A percentile compares a stretch with the other conserved stretches of the same genome.
These are phyloP conservation scores for Trachurus trachurus DNA, from an alignment of 2,797 vertebrate species.

Conservation along the genomic window DNA sequence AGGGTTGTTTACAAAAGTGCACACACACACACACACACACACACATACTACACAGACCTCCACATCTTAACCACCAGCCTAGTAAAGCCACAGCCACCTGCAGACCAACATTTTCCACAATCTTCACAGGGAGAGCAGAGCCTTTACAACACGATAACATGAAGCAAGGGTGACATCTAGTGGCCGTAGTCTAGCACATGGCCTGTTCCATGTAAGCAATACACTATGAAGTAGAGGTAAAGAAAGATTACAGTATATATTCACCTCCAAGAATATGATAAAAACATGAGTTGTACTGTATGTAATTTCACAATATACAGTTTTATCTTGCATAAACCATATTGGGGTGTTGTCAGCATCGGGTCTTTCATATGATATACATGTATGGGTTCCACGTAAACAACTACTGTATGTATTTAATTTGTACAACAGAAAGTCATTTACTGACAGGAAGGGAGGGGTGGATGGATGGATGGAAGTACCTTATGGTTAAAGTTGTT, in stretches of 20 bases:
- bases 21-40: constrained; percentile 29
- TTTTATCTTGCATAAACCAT: not conserved
- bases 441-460: too few species aligned
- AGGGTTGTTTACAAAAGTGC: constrained; percentile 60
- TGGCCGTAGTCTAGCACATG: constrained; percentile 31
- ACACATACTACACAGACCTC: constrained; percentile 26
- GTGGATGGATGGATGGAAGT: too few species aligned
- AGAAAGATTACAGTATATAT: not conserved
- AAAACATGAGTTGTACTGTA: not conserved
- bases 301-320: not conserved
- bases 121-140: not conserved
- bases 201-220: not conserved
- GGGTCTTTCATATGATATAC: too few species aligned
- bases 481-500: too few species aligned
- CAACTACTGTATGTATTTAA: too few species aligned
- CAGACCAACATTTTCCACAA: constrained; percentile 15
- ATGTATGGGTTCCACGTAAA: too few species aligned
- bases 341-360: too few species aligned
- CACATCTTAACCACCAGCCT: constrained; percentile 42
- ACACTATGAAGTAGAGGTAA: not conserved
- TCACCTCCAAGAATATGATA: not conserved
- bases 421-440: too few species aligned
- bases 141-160: not conserved
- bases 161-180: constrained; percentile 69
- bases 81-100: constrained; percentile 35